These are phyloP conservation scores for Paradisaea rubra DNA, from an alignment of 2,113 vertebrate species.

Conservation along the genomic window DNA sequence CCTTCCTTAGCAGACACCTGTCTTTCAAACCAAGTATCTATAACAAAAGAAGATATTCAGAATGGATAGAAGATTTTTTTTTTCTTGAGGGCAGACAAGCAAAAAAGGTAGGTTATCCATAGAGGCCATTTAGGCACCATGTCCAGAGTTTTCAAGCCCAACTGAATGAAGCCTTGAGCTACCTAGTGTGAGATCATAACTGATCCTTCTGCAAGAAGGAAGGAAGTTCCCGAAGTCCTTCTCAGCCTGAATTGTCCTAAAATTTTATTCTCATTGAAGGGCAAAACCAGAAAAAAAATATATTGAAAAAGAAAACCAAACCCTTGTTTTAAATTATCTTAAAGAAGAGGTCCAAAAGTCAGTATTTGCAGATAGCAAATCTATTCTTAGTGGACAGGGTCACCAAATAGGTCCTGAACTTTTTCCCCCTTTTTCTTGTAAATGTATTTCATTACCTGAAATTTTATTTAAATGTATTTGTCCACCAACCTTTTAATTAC, in stretches of 20 bases:
- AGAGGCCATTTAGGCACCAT: fast-evolving
- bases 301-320: not conserved
- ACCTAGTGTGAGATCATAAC: not conserved
- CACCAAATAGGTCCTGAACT: not conserved
- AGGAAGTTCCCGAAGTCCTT: not conserved
- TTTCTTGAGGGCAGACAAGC: not conserved
- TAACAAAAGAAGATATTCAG: not conserved
- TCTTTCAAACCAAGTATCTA: not conserved
- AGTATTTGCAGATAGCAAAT: not conserved
- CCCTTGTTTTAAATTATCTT: not conserved
- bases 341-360: not conserved
- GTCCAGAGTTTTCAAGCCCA: not conserved
- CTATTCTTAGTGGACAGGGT: not conserved
- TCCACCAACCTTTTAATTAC: not conserved
- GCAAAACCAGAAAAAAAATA: not conserved
- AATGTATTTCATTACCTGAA: not conserved
- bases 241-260: not conserved
- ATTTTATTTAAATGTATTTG: not conserved
- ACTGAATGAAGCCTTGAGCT: not conserved
- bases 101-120: not conserved
- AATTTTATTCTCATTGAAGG: not conserved
- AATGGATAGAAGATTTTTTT: not conserved
- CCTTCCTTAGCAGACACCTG: too few relatives aligned
- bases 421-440: not conserved
- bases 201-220: not conserved